Evolutionary conservation across 2,113 vertebrate species (phyloP), one percentile per base, ranked within the genome.

Genomic region (Manacus vitellinus): DNA sequence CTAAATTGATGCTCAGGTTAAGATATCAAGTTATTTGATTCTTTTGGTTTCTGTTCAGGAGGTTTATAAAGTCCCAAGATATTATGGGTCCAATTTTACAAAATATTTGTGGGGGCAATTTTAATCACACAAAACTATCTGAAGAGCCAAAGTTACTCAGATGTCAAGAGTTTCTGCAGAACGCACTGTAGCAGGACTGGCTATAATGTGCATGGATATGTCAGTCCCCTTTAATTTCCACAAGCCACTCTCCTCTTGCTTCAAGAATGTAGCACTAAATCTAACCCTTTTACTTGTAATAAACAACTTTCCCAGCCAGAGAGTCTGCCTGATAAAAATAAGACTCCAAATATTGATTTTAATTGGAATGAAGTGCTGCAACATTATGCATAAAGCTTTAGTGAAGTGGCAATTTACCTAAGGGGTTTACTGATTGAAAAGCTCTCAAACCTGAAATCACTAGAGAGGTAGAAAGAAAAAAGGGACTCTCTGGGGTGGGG

Each of bases 351-450:
- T 98, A 98, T 96, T 97, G 92, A 98, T 98, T 98, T 98, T 98
- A 99, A 99, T 98, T 99, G 98, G 98, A 99, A 98, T 98, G 98
- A 98, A 99, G 98, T 98, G 98, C 97, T 98, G 98, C 97, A 98
- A 98, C 97, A 98, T 99, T 99, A 99, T 97, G 97, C 98, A 98
- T 98, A 98, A 98, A 98, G 97, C 97, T 97, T 96, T 97, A 98
- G 98, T 98, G 98, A 98, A 99, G 98, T 98, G 98, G 97, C 98
- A 98, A 98, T 99, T 99, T 98, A 99, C 97, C 97, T 95, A 96
- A 98, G 97, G 96, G 97, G 96, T 97, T 98, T 98, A 96, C 98
- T 98, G 98, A 98, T 89, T 98, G 97, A 98, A 99, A 98, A 98
- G 98, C 97, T 98, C 98, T 98, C 97, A 97, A 97, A 98, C 97